Evolutionary conservation across 1,140 invertebrate species (phyloP), one percentile per base, ranked within the genome.

Genomic region (Calliopsis andreniformis): DNA sequence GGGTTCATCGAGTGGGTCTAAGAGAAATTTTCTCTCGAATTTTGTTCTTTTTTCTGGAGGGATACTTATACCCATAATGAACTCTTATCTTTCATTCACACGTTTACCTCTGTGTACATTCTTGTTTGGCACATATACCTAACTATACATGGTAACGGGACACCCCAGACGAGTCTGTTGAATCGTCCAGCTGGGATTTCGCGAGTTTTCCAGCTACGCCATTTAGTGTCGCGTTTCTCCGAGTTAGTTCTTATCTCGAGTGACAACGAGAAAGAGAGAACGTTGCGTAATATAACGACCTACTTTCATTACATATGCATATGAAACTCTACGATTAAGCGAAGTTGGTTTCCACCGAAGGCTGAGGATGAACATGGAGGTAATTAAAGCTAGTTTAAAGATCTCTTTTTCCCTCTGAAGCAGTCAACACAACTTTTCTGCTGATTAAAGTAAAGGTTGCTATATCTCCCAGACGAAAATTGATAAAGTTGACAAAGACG

Each of bases 121-220:
- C 20, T 23, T 12, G 20, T 3, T 51, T 23, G 49, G 14, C 20
- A 12, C 8, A 23, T 3, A 12, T 51, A 25, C 20, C 20, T 25
- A 32, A 39, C 1, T n/a, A n/a, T 10, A 23, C 56, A n/a, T 12
- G 18, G 3, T 12, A 16, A 23, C 32, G 32, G 6, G 14, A 7
- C 12, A 16, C 16, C 7, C 10, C 12, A 6, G 10, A 28, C 14
- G 32, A 43, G 55, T 72, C 47, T 58, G 18, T 4, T n/a, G 28
- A 63, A 73, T 83, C 12, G 12, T 35, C 18, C 51, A 25, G 20
- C 14, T 8, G 45, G 16, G 35, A 78, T 83, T 82, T 75, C 59
- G 5, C 35, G n/a, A 75, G 53, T 68, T 80, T 62, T 45, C 55
- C 53, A 63, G 62, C 43, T 4, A 30, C 30, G 14, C 16, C 12